phyloP scores from a whole-genome alignment of 2,113 vertebrate genomes.

The Martes martes region DNA sequence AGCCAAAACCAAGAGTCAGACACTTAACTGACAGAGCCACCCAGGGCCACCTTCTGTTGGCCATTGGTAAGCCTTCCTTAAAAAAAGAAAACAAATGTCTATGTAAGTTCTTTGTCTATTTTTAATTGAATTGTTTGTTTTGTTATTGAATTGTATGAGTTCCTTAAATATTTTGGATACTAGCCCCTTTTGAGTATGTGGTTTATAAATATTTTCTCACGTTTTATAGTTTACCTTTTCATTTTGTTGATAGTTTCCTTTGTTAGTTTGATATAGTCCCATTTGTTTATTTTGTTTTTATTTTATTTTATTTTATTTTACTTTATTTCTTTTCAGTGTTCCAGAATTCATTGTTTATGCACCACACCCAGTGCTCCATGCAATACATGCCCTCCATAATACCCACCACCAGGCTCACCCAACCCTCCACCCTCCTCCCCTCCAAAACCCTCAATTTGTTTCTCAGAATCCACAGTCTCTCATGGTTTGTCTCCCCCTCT shows the following conservation, averaged over 20 bases:
- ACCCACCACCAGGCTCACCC: too few species aligned
- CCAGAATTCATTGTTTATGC: too few species aligned
- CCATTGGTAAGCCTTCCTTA: neutral
- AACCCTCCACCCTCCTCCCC: too few species aligned
- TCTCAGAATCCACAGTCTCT: too few species aligned
- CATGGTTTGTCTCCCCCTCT: too few species aligned
- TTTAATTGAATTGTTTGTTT: neutral
- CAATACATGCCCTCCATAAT: too few species aligned
- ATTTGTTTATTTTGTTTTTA: neutral
- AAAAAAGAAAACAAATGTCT: neutral
- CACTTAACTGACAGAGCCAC: neutral
- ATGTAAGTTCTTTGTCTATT: neutral
- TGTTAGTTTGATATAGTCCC: neutral
- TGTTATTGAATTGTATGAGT: neutral
- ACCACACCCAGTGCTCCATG: too few species aligned
- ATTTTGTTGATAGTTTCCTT: neutral
- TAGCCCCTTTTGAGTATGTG: neutral
- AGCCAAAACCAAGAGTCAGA: neutral
- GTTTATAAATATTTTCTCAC: neutral
- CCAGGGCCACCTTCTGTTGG: neutral
- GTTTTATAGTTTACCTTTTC: neutral
- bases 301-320: neutral
- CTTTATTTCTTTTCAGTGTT: too few species aligned
- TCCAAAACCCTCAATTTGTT: too few species aligned
- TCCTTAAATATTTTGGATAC: neutral